Evolutionary conservation across 2,888 invertebrate species (phyloP), one percentile per base, ranked within the genome.

Genomic region (Cryptosula pallasiana): DNA sequence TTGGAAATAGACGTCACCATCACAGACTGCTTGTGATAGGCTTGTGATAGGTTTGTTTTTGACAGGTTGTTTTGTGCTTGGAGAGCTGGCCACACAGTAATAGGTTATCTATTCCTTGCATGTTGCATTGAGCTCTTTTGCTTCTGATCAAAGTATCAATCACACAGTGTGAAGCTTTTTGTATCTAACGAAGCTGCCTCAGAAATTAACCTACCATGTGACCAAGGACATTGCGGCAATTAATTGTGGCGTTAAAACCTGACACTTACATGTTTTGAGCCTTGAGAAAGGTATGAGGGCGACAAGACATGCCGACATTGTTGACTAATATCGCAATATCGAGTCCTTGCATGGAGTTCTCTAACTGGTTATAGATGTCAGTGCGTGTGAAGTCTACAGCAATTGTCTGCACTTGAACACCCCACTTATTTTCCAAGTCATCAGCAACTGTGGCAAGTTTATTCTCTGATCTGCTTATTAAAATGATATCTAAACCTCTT

Each of bases 391-490:
- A 63, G 63, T 63, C 63, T 63, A 32, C 63, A 9, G 34, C 27
- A 9, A 63, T 63, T 13, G 63, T 63, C 27, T 27, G 20, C 27
- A 63, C 63, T 32, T 34, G 3, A 2, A 63, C 63, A 13, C 63
- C 32, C 16, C 32, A 63, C 9, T 5, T 32, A 9, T 27, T 27
- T 32, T 32, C 32, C 32, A 63, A 29, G 16, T 63, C 63, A 1
- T 63, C 63, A 13, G 63, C 63, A 32, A 63, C 63, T 63, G 3
- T 63, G n/a, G 63, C 27, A 1, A 63, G 34, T 32, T 63, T 63
- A 5, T 34, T 27, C 9, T 27, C 3, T 5, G 63, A 63, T 63
- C 63, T 63, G 32, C 63, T 63, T 20, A 63, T 34, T 13, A 63
- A n/a, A 16, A 63, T n/a, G 27, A 63, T 63, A 34, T 63, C 32